Base-by-base conservation (phyloP, 2,888 invertebrate species). In the Dolichopus griseipennis region DNA sequence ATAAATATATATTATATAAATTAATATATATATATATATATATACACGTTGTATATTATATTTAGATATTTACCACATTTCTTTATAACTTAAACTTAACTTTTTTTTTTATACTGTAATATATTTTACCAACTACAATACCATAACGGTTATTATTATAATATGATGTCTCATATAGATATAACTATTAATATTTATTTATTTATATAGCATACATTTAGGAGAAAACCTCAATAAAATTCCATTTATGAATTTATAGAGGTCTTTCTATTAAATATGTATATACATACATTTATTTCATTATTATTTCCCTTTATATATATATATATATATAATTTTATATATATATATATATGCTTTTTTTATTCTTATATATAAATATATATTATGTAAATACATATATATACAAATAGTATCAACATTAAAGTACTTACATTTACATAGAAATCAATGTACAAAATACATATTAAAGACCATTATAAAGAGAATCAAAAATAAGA, bases 201-300 rank as follows among this genome's bases (percentile, higher is more conserved):
- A 52, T 52, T 18, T 12, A 15, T 52, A 52, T 52, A 52, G 52
- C 18, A 52, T 52, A 41, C 15, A 52, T 52, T 52, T 7, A 52
- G 52, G 52, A 52, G 15, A 18, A 52, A 52, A 52, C 52, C 52
- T 52, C 52, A 52, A 52, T 52, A 52, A 52, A 52, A 52, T 52
- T 52, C 52, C 18, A 52, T 52, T 52, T 52, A 52, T 52, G n/a
- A 52, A 52, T 52, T 52, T 52, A 52, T 52, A 18, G 15, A 52
- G 52, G 52, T 52, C 52, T 52, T 52, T 52, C n/a, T 52, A n/a
- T 52, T 52, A 37, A 37, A 37, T 37, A 37, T 37, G 37, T 37
- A 37, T 37, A 37, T 37, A 12, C 8, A 37, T 12, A 37, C 37
- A 37, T 2, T 27, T 41, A 7, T 41, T 41, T 41, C 8, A 12